phyloP scores from a whole-genome alignment of 2,113 vertebrate genomes.

The Chunga burmeisteri region DNA sequence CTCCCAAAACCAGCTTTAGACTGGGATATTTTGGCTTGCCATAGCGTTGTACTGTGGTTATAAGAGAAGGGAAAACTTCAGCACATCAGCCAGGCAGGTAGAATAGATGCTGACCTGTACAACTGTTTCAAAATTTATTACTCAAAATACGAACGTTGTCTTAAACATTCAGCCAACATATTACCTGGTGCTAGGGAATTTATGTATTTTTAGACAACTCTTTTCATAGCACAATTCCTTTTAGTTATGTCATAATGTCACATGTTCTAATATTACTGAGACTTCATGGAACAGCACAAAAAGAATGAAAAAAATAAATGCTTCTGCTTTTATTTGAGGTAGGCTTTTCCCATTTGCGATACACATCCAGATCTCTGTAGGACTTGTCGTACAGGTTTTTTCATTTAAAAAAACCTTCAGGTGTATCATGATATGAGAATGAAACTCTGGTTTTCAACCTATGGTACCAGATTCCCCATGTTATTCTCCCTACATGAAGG shows the following conservation, averaged over 20 bases:
- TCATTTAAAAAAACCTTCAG: background rate
- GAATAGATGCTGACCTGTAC: background rate
- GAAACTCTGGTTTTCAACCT: background rate
- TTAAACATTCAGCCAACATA: background rate
- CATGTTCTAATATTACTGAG: background rate
- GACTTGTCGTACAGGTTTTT: background rate
- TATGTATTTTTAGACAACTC: background rate
- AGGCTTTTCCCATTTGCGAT: background rate
- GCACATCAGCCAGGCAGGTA: background rate
- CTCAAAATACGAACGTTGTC: background rate
- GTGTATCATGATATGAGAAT: background rate
- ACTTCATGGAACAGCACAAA: background rate
- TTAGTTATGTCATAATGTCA: background rate
- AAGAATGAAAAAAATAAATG: background rate
- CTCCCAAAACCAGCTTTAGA: background rate
- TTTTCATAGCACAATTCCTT: background rate
- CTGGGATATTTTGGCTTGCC: background rate
- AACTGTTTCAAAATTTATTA: background rate
- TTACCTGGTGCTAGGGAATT: background rate
- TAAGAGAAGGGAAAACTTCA: background rate
- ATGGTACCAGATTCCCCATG: background rate
- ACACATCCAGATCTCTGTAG: background rate
- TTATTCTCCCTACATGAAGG: background rate
- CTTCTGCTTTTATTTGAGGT: background rate
- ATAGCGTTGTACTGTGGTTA: background rate